Base-by-base conservation (phyloP, 2,888 invertebrate species). In the Agrilus biguttatus region DNA sequence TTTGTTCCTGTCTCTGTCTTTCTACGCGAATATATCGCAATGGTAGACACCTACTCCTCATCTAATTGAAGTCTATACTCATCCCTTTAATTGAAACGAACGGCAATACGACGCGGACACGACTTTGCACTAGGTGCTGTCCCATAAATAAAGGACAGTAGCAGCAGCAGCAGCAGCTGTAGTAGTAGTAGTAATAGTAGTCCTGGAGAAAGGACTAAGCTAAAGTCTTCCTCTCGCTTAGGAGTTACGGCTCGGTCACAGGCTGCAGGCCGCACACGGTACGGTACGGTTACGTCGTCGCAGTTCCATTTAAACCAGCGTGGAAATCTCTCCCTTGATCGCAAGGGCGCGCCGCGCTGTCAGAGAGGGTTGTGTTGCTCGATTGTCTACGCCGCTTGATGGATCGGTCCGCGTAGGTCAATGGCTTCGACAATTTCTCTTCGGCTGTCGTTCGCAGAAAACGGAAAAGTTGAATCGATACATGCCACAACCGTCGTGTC, bases 401-500 rank as follows among this genome's bases (percentile, higher is more conserved):
- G 70, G 71, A 73, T 72, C 65, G 71, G 70, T 63, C 69, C 70
- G 69, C 65, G 69, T 72, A 71, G 73, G 72, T 72, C 73, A 72
- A 71, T 70, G 72, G 71, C 70, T 71, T 68, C 68, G 67, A 70
- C 70, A 69, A 72, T 73, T 73, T 72, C 71, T 72, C 71, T 71
- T 71, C 66, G 65, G 64, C 70, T 71, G 71, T 72, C 71, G 70
- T 68, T 65, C 66, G 65, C 70, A 70, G 61, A 59, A 54, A 49
- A 50, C 51, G 52, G 55, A 57, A 51, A 52, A 52, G 47, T 52
- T 54, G 55, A 60, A 61, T 61, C 62, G 60, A 62, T 62, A 59
- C 54, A 51, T 4, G 28, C 28, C 28, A 28, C 28, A 28, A 28
- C 28, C 28, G 28, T 28, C 28, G 28, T 28, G 10, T 4, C 28